phyloP scores from a whole-genome alignment of 2,888 invertebrate genomes.

The Glyphotaelius pellucidus region DNA sequence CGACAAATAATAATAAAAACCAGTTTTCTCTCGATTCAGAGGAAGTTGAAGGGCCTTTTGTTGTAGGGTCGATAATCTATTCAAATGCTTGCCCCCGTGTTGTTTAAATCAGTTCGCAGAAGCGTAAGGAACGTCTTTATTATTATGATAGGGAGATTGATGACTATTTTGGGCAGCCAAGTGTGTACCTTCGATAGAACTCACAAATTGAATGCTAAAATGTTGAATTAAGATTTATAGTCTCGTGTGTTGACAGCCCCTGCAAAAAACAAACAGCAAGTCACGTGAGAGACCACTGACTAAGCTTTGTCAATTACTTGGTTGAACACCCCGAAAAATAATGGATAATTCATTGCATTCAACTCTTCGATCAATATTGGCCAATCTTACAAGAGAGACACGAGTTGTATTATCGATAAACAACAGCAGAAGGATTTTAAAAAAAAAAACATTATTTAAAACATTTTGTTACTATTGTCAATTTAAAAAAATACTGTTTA shows the following conservation, averaged over 20 bases:
- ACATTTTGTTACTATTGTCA: too few relatives aligned
- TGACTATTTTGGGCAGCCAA: conserved; percentile 17
- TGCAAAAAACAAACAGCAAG: conserved; percentile 32
- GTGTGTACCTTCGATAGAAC: conserved; percentile 15
- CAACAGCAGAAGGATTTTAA: background rate
- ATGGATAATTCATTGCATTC: background rate
- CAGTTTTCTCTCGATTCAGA: background rate
- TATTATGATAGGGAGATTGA: conserved; percentile 36
- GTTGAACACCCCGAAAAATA: background rate
- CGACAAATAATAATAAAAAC: background rate
- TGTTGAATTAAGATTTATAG: conserved; percentile 47
- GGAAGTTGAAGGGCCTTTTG: background rate
- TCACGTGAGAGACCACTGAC: conserved; percentile 31
- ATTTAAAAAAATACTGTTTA: too few relatives aligned
- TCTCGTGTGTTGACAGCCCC: conserved; percentile 34
- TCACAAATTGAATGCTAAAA: conserved; percentile 44
- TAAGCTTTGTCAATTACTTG: conserved; percentile 8
- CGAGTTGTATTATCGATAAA: background rate
- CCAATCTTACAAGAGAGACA: background rate
- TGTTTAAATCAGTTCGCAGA: conserved; percentile 2
- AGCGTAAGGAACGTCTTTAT: conserved; percentile 5
- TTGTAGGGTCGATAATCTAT: background rate
- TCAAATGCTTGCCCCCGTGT: background rate
- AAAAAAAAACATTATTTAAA: background rate
- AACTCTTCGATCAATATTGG: background rate